Evolutionary conservation across 1,140 invertebrate genomes (phyloP).

Genomic region (Ceratosolen solmsi): DNA sequence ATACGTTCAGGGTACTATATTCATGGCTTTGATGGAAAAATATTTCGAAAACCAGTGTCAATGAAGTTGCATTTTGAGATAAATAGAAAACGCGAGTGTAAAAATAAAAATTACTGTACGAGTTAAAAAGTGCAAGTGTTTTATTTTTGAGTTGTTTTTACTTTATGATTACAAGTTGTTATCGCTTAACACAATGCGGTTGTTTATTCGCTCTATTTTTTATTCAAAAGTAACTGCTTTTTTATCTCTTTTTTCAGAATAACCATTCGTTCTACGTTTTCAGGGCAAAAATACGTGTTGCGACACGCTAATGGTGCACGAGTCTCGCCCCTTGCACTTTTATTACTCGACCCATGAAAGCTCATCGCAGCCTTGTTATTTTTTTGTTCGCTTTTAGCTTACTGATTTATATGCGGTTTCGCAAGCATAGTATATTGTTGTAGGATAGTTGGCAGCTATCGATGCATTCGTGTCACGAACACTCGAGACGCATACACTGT

Average conservation of each 20-base stretch:
- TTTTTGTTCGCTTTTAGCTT: not conserved
- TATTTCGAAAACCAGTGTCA: not conserved
- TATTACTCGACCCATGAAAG: slow-evolving; percentile 35
- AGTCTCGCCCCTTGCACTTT: slow-evolving; percentile 21
- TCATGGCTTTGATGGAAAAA: not conserved
- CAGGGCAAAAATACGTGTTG: not conserved
- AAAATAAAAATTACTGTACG: slow-evolving; percentile 22
- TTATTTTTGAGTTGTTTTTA: not conserved
- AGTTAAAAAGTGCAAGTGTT: slow-evolving; percentile 27
- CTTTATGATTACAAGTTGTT: slow-evolving; percentile 7
- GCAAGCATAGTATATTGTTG: not conserved
- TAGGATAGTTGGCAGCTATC: not conserved
- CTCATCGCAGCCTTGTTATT: slow-evolving; percentile 33
- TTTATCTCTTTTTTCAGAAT: not conserved
- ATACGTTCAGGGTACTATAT: no score
- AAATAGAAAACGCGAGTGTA: not conserved
- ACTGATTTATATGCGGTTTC: slow-evolving; percentile 15
- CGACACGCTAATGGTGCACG: not conserved
- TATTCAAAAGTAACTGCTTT: not conserved
- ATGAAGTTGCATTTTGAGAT: not conserved
- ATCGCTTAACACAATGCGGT: not conserved
- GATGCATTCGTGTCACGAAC: slow-evolving; percentile 1
- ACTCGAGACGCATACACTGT: slow-evolving; percentile 27
- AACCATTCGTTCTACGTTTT: not conserved
- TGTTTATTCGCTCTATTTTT: not conserved